Conservation (phyloP, 2,888 invertebrate genomes). For the Scaptomyza parva region DNA sequence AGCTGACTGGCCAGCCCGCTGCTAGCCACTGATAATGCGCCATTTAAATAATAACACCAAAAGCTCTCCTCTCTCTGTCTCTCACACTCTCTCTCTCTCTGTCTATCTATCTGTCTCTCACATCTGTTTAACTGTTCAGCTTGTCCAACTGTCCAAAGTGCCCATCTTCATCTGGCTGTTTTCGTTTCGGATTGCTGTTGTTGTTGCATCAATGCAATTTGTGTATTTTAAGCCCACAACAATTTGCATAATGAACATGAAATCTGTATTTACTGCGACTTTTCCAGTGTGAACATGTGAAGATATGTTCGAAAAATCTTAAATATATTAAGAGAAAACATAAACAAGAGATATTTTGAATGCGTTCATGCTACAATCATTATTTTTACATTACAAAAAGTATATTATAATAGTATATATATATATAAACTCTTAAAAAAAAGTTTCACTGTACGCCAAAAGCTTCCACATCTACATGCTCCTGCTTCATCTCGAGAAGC, state of each 20-base stretch:
- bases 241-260: conserved; percentile 61
- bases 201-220: conserved; percentile 61
- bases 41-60: conserved; percentile 74
- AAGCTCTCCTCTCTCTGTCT: no score
- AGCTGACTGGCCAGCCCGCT: conserved; percentile 72
- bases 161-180: conserved; percentile 17
- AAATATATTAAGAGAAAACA: background rate
- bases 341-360: no score
- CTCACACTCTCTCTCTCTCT: conserved; percentile 4
- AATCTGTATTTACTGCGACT: conserved; percentile 19
- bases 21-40: conserved; percentile 76
- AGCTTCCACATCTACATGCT: conserved; percentile 70
- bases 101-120: background rate
- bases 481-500: conserved; percentile 89
- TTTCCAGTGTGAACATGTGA: background rate
- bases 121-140: conserved; percentile 1
- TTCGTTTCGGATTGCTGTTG: no score
- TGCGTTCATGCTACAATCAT: background rate
- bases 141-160: conserved; percentile 14
- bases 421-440: background rate
- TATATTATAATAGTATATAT: no score
- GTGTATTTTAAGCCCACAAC: conserved; percentile 62
- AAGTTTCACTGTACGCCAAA: background rate
- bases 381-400: background rate
- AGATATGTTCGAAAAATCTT: background rate